Conservation (phyloP, 1,140 invertebrate genomes). For the Doryteuthis pealeii region DNA sequence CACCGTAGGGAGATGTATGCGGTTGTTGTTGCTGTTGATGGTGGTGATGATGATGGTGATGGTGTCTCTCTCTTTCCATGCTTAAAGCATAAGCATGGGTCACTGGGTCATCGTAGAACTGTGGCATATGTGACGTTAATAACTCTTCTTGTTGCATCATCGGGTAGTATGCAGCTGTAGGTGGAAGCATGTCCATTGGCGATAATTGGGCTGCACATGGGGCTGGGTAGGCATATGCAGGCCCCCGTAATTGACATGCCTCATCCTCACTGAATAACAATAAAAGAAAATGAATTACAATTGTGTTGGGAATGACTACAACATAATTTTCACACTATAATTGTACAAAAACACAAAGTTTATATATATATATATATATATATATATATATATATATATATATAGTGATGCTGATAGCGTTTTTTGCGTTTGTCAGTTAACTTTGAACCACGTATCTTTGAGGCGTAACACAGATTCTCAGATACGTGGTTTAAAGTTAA, state of each 20-base stretch:
- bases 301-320: too few species aligned
- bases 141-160: not conserved
- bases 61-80: not conserved
- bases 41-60: not conserved
- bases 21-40: constrained; percentile 1
- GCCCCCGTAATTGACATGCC: constrained; percentile 2
- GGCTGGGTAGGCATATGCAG: not conserved
- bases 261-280: not conserved
- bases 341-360: too few species aligned
- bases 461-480: too few species aligned
- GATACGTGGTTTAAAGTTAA: too few species aligned
- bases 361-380: too few species aligned
- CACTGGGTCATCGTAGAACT: not conserved
- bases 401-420: too few species aligned
- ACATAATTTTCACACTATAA: too few species aligned
- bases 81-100: not conserved
- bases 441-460: too few species aligned
- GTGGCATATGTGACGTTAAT: not conserved
- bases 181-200: not conserved
- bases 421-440: too few species aligned
- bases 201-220: not conserved
- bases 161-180: not conserved
- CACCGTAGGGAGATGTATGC: not conserved
- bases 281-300: not conserved
- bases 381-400: too few species aligned